Base-by-base conservation (phyloP, 2,113 vertebrate species). In the Megaleporinus macrocephalus region DNA sequence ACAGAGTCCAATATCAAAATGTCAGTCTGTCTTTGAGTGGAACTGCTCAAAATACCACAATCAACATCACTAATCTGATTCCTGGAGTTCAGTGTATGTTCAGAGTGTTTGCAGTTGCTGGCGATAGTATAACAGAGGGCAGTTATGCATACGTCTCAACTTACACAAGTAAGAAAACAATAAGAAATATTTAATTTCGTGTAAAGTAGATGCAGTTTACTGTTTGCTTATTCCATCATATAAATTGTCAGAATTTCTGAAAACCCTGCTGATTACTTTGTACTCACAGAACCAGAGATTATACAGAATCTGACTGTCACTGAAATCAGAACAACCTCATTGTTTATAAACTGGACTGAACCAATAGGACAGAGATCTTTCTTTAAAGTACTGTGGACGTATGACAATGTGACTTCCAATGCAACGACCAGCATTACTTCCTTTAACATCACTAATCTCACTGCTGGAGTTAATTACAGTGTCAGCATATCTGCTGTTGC, bases 401-500 rank as follows among this genome's bases (percentile, higher is more conserved):
- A 33, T 26, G 0, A 4, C 18, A 79, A 16, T 16, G 20, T 0
- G 41, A 61, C 0, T 11, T 1, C 4, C 11, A 0, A 3, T 0
- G 3, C 26, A n/a, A 16, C 0, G 80, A 71, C 44, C 68, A 71
- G 1, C 14, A 7, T 4, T 0, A 47, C 33, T 0, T 14, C 14
- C 0, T 29, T 26, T 62, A 15, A 0, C 0, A 55, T 95, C 44
- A 0, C 0, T 0, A 0, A 4, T 0, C 86, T 97, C 63, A 71
- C 0, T 15, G 87, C 95, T 44, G 95, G 95, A 36, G 90, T 65
- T 0, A 1, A 0, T 0, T 95, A 95, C 69, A 71, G n/a, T 0
- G 80, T 95, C 1, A 70, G 0, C 1, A 92, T 96, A 66, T 90
- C 84, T 76, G 86, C 94, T 4, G 73, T 73, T 81, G 91, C 92